A percentile compares a stretch with the other conserved stretches of the same genome.
Evolutionary conservation across 2,113 vertebrate species (phyloP).

Genomic region (Vicugna pacos): DNA sequence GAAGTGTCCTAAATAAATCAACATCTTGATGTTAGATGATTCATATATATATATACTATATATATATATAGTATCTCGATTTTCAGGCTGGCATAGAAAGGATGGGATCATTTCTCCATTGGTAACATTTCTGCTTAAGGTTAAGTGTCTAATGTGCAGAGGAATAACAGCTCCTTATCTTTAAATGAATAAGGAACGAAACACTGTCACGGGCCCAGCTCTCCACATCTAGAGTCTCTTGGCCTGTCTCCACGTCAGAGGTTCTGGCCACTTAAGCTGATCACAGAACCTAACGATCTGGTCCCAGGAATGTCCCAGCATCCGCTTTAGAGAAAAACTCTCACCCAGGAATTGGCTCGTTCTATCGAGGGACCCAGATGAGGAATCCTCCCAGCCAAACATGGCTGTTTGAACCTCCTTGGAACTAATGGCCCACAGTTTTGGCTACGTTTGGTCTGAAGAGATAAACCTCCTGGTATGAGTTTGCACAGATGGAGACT

Average conservation of each 20-base stretch:
- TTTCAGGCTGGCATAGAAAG: not conserved
- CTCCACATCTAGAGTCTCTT: not conserved
- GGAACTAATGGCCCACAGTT: not conserved
- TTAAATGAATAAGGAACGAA: not conserved
- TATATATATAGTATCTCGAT: not conserved
- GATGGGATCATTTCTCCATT: not conserved
- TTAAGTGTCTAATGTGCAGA: not conserved
- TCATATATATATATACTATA: not conserved
- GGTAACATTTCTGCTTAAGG: not conserved
- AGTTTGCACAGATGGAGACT: not conserved
- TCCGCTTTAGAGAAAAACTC: not conserved
- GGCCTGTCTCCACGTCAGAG: not conserved
- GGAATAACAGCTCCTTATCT: not conserved
- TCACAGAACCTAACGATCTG: not conserved
- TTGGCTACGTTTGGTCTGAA: not conserved
- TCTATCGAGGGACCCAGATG: not conserved
- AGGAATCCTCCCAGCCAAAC: not conserved
- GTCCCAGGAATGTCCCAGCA: not conserved
- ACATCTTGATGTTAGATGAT: not conserved
- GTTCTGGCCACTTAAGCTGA: not conserved
- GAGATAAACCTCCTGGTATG: not conserved
- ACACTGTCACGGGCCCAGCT: not conserved
- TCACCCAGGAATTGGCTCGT: not conserved
- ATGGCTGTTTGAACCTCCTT: not conserved
- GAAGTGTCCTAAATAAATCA: not conserved